Evolutionary conservation across 2,888 invertebrate genomes (phyloP).

Genomic region (Drosophila kambysellisi): DNA sequence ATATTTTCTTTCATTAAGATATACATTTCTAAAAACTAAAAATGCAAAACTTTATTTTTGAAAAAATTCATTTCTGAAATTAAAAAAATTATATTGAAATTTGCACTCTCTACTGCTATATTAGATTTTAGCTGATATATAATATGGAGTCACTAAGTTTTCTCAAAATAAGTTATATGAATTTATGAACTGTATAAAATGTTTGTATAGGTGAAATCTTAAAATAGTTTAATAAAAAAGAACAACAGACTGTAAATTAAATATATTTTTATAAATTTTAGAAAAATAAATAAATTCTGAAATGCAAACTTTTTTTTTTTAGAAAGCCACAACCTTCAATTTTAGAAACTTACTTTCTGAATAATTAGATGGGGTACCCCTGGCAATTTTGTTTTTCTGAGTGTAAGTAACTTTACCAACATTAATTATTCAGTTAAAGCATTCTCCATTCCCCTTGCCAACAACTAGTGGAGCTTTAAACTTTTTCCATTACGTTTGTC

Average conservation of each 20-base stretch:
- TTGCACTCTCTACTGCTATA: too few relatives aligned
- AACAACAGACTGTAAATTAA: too few relatives aligned
- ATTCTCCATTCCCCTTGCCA: constrained; percentile 18
- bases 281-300: too few relatives aligned
- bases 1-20: background rate
- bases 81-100: too few relatives aligned
- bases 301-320: too few relatives aligned
- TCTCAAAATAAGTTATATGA: background rate
- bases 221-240: too few relatives aligned
- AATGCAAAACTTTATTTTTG: too few relatives aligned
- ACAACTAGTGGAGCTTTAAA: constrained; percentile 17
- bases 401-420: constrained; percentile 5
- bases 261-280: too few relatives aligned
- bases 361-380: background rate
- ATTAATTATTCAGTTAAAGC: constrained; percentile 67
- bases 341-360: background rate
- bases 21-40: background rate
- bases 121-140: too few relatives aligned
- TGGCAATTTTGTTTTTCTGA: background rate
- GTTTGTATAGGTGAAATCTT: too few relatives aligned
- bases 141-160: too few relatives aligned
- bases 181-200: background rate
- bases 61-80: too few relatives aligned
- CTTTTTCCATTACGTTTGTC: constrained; percentile 43
- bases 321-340: background rate